A percentile compares a stretch with the other conserved stretches of the same genome.
These are phyloP conservation scores for Harpalus rufipes DNA, from an alignment of 2,888 invertebrate genomes.

Conservation along the genomic window DNA sequence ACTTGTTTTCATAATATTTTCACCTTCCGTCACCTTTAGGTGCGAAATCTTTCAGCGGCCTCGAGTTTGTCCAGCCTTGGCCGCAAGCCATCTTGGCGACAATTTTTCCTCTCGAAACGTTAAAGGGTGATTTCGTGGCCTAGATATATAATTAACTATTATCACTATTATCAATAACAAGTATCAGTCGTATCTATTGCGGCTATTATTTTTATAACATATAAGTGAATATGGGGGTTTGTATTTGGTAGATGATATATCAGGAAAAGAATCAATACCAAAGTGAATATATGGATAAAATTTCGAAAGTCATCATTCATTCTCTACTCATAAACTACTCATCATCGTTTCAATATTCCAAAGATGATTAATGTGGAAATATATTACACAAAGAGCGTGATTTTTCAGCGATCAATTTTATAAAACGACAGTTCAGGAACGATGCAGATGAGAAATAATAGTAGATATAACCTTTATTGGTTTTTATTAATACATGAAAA, in stretches of 20 bases:
- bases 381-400: conserved; percentile 2
- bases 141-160: no score
- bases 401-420: not conserved
- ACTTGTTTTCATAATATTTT: no score
- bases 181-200: no score
- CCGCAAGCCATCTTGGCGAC: no score
- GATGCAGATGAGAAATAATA: not conserved
- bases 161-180: no score
- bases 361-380: not conserved
- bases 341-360: conserved; percentile 6
- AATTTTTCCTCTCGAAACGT: no score
- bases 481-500: not conserved
- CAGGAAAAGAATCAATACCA: not conserved
- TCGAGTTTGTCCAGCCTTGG: no score
- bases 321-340: not conserved
- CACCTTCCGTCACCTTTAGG: no score
- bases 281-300: not conserved
- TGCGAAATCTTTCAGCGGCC: no score
- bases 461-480: not conserved
- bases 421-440: not conserved
- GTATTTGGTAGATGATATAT: not conserved
- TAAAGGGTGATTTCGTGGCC: no score
- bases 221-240: no score
- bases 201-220: no score
- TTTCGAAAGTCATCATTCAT: not conserved